Evolutionary conservation across 2,797 vertebrate species (phyloP).

Genomic region (Sebastes iracundus): DNA sequence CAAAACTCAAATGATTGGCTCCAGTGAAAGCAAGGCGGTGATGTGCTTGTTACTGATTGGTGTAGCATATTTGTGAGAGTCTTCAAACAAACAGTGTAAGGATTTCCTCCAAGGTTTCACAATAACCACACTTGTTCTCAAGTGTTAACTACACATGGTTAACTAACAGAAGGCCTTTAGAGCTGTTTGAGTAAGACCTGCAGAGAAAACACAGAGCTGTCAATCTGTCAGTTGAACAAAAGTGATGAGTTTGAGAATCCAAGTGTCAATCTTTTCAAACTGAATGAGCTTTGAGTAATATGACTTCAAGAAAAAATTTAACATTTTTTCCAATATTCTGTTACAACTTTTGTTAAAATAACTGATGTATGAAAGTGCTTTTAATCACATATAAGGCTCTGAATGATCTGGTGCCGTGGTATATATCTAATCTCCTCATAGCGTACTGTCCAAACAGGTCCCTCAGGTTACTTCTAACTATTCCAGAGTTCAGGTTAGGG

Average conservation of each 20-base stretch:
- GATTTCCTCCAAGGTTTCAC: background rate
- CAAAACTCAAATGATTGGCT: background rate
- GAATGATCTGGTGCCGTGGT: too few relatives aligned
- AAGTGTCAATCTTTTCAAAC: too few relatives aligned
- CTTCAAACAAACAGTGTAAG: background rate
- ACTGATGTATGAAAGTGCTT: too few relatives aligned
- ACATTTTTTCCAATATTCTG: background rate
- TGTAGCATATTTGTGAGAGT: background rate
- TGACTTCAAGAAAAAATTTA: background rate
- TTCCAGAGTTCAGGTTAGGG: too few relatives aligned
- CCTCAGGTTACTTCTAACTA: too few relatives aligned
- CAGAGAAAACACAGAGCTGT: background rate
- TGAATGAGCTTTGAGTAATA: background rate
- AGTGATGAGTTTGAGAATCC: background rate
- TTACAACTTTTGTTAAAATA: background rate
- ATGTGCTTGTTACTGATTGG: background rate
- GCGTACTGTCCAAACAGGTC: too few relatives aligned
- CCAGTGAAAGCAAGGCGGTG: background rate
- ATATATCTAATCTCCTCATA: too few relatives aligned
- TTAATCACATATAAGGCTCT: too few relatives aligned
- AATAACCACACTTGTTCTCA: background rate
- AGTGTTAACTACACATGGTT: background rate
- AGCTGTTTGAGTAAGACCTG: background rate
- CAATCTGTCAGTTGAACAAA: background rate
- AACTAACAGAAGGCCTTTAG: background rate